phyloP scores from a whole-genome alignment of 2,888 invertebrate genomes.

The Bhutanitis thaidina region DNA sequence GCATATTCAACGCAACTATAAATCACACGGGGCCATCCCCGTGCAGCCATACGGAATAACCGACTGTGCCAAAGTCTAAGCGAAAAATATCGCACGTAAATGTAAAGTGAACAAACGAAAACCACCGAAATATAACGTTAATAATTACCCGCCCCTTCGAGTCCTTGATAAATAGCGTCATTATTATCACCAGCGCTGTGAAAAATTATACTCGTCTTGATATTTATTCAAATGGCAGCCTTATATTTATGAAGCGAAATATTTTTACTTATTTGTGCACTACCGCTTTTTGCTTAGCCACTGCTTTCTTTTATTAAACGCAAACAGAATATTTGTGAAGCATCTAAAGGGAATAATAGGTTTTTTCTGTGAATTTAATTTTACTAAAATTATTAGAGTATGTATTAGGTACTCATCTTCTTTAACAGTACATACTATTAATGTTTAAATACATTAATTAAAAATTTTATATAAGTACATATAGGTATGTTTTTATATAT shows the following conservation, averaged over 20 bases:
- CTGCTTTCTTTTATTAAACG: conserved; percentile 9
- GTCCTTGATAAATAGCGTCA: conserved; percentile 75
- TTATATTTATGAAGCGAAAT: conserved; percentile 48
- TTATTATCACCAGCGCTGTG: conserved; percentile 71
- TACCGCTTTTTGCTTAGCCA: conserved; percentile 18
- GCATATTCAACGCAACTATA: conserved; percentile 77
- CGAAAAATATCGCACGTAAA: conserved; percentile 62
- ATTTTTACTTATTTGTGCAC: conserved; percentile 30
- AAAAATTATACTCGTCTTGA: conserved; percentile 67
- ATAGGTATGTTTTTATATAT: too few relatives aligned
- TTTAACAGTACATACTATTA: neutral
- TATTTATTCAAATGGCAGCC: conserved; percentile 70
- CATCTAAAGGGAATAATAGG: conserved; percentile 7
- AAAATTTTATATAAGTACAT: too few relatives aligned
- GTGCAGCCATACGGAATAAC: conserved; percentile 63
- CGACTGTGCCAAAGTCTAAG: conserved; percentile 59
- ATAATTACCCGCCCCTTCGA: conserved; percentile 75
- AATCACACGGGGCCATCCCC: conserved; percentile 67
- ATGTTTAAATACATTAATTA: too few relatives aligned
- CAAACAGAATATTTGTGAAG: conserved; percentile 7
- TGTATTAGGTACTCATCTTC: too few relatives aligned
- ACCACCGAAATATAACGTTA: conserved; percentile 67
- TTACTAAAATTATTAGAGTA: too few relatives aligned
- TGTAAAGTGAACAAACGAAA: conserved; percentile 66
- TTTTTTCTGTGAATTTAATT: conserved; percentile 1